These are phyloP conservation scores for Echeneis naucrates DNA, from an alignment of 2,797 vertebrate species.

Conservation along the genomic window DNA sequence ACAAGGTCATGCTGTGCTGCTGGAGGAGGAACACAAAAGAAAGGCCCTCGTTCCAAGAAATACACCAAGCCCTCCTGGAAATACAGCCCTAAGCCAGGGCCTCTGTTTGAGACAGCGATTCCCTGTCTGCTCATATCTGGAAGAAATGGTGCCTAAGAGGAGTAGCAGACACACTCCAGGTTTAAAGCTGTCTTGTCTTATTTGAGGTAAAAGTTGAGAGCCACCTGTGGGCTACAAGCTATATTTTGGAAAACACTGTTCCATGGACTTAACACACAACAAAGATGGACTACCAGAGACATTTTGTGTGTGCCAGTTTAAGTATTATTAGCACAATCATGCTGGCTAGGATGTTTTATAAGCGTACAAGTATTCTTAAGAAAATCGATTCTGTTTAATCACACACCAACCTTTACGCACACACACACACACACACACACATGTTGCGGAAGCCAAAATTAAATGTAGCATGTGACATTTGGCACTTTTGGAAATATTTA, in stretches of 20 bases:
- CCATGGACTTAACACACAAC: slow-evolving; percentile 41
- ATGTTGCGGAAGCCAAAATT: slow-evolving; percentile 54
- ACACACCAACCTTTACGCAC: slow-evolving; percentile 19
- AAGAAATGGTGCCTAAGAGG: slow-evolving; percentile 44
- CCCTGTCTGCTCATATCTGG: slow-evolving; percentile 55
- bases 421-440: slow-evolving; percentile 13
- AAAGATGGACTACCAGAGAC: slow-evolving; percentile 61
- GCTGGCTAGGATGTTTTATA: slow-evolving; percentile 31
- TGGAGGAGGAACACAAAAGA: slow-evolving; percentile 97
- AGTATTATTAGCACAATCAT: slow-evolving; percentile 53
- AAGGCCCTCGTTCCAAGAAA: slow-evolving; percentile 94
- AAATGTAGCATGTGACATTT: slow-evolving; percentile 83
- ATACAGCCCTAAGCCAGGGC: slow-evolving; percentile 73
- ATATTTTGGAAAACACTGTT: slow-evolving; percentile 57
- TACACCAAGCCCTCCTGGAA: slow-evolving; percentile 89
- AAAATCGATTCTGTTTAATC: slow-evolving; percentile 32
- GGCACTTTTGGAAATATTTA: slow-evolving; percentile 77
- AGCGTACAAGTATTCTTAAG: slow-evolving; percentile 41
- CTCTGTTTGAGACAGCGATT: slow-evolving; percentile 51
- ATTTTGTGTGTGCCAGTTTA: slow-evolving; percentile 62
- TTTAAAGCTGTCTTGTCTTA: slow-evolving; percentile 68
- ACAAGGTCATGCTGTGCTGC: slow-evolving; percentile 98
- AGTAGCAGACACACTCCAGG: slow-evolving; percentile 60
- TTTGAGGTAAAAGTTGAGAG: slow-evolving; percentile 34
- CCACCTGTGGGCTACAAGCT: slow-evolving; percentile 47